Evolutionary conservation across 2,888 invertebrate genomes (phyloP).

Genomic region (Caenorhabditis panamensis): DNA sequence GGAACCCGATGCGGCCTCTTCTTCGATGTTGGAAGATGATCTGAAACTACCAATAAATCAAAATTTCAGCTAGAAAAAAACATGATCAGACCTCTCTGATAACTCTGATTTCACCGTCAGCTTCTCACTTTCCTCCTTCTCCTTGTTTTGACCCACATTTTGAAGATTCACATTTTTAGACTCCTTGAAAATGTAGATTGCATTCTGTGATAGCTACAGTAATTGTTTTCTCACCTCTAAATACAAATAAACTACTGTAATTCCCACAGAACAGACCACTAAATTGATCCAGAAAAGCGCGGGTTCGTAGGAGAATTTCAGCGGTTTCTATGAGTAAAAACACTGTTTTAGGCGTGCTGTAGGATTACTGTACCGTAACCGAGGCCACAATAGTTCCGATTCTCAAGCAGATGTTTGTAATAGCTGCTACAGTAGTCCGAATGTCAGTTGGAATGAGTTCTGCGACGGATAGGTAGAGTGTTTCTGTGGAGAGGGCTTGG

Average conservation of each 20-base stretch:
- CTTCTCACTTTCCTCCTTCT: neutral
- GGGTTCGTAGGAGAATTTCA: constrained; percentile 51
- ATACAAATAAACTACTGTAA: constrained; percentile 39
- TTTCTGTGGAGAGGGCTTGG: constrained; percentile 50
- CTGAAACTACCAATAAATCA: too few species aligned
- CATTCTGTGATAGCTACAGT: too few species aligned
- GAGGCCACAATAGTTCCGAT: constrained; percentile 49
- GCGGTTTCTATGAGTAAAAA: constrained; percentile 23
- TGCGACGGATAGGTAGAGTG: constrained; percentile 47
- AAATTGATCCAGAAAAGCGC: constrained; percentile 53
- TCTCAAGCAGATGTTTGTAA: constrained; percentile 45
- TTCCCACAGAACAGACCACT: constrained; percentile 32
- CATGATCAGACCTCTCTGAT: too few species aligned
- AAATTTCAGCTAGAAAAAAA: too few species aligned
- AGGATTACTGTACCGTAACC: constrained; percentile 23
- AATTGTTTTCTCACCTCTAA: too few species aligned
- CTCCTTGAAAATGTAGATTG: constrained; percentile 12
- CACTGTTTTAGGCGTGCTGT: too few species aligned
- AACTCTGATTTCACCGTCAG: neutral
- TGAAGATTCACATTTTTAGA: constrained; percentile 47
- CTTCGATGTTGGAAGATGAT: too few species aligned
- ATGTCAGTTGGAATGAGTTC: constrained; percentile 59
- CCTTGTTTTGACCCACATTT: constrained; percentile 46
- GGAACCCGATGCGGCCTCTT: too few species aligned
- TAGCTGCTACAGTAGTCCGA: constrained; percentile 47